Base-by-base conservation (phyloP, 2,113 vertebrate genomes). In the Pseudorasbora parva region DNA sequence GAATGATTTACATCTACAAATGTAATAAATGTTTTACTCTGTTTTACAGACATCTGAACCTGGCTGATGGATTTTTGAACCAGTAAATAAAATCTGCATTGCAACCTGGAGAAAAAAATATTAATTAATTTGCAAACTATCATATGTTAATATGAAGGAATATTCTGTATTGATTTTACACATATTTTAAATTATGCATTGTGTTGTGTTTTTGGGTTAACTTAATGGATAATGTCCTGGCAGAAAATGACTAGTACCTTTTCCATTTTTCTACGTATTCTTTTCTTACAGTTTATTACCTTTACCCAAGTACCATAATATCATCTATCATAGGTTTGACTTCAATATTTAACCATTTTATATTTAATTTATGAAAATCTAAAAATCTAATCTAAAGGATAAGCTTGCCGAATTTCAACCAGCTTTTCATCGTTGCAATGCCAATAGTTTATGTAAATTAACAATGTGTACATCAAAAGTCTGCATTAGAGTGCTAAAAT, bases 41-140 rank as follows among this genome's bases (percentile, higher is more conserved):
- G 37, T 78, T 78, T 78, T 78, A n/a, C 37, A 78, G 76, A 60
- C 60, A n/a, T 62, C 56, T 60, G 56, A 78, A 78, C 56, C 37
- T 19, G 56, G 27, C 14, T 25, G n/a, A 60, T 78, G 76, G 75
- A 43, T 59, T 60, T 17, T 41, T 43, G 4, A 49, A 59, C n/a
- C 21, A 4, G 30, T 7, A 57, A 33, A 19, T 77, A 23, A 41
- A 37, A 14, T 6, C 56, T 75, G 15, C 30, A 56, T 4, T 11
- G 25, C 25, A 49, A 47, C 71, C 30, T 30, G 9, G 4, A 21
- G 8, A 47, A 27, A 45, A 14, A 27, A 27, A 62, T 0, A 23
- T 3, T 3, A 43, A 21, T 23, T n/a, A n/a, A 11, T 59, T 59
- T 71, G 19, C 23, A 7, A 12, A n/a, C 2, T 37, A 74, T 23